Conservation (phyloP, 2,888 invertebrate genomes). For the Salticus scenicus region DNA sequence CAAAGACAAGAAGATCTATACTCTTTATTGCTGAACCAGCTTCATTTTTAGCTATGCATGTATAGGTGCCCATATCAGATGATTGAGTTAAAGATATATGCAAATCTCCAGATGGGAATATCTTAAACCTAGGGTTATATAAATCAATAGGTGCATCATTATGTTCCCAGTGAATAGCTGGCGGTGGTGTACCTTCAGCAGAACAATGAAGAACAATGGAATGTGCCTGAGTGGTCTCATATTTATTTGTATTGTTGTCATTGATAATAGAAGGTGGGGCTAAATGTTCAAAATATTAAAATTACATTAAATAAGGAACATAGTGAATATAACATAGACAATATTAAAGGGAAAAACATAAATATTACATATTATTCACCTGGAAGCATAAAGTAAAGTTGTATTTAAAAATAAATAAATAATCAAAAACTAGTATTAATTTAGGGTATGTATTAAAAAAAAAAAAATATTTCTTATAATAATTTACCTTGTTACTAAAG, state of each 20-base stretch:
- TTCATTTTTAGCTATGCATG: slow-evolving; percentile 79
- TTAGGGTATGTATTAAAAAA: no score
- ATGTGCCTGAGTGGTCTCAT: slow-evolving; percentile 73
- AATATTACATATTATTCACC: no score
- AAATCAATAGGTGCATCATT: slow-evolving; percentile 46
- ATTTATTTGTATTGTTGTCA: slow-evolving; percentile 25
- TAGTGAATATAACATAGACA: no score
- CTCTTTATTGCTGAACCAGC: slow-evolving; percentile 78
- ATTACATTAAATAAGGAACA: no score
- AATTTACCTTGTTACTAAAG: no score
- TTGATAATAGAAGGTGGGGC: slow-evolving; percentile 46
- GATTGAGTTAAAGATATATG: slow-evolving; percentile 72
- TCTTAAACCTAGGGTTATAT: slow-evolving; percentile 48
- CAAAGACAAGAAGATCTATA: slow-evolving; percentile 65
- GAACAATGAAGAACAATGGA: slow-evolving; percentile 78
- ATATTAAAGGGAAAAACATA: no score
- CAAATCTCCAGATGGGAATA: slow-evolving; percentile 51
- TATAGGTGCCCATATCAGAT: slow-evolving; percentile 77
- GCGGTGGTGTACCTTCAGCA: slow-evolving; percentile 74
- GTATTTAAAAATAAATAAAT: no score
- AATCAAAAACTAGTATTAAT: no score
- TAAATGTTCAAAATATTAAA: no score
- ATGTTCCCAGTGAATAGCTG: slow-evolving; percentile 61
- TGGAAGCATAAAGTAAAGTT: no score
- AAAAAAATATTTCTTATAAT: no score